Evolutionary conservation across 2,797 vertebrate genomes (phyloP).

Genomic region (Channa striata): DNA sequence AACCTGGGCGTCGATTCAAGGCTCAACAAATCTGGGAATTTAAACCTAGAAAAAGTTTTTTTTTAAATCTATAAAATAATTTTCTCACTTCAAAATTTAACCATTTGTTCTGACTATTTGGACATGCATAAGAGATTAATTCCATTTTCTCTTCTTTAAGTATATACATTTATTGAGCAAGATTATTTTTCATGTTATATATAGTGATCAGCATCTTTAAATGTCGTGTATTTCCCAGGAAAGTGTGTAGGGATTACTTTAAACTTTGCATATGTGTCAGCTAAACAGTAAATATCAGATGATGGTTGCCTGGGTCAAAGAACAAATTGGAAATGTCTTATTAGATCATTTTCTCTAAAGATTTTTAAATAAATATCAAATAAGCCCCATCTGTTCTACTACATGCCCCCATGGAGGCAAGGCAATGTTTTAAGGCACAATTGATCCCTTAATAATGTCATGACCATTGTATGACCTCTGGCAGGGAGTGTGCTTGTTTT

Average conservation of each 20-base stretch:
- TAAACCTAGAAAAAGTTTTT: neutral
- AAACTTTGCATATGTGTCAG: neutral
- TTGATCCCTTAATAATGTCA: conserved; percentile 87
- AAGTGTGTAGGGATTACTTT: no score
- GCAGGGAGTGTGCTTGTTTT: conserved; percentile 63
- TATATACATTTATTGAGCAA: neutral
- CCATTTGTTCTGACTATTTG: no score
- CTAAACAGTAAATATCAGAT: conserved; percentile 26
- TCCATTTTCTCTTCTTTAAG: neutral
- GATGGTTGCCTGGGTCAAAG: conserved; percentile 53
- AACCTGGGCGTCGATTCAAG: no score
- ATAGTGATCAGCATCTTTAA: neutral
- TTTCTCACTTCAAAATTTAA: no score
- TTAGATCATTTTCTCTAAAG: conserved; percentile 79
- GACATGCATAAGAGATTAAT: no score
- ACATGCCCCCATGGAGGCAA: conserved; percentile 66
- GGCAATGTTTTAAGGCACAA: conserved; percentile 82
- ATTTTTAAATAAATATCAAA: conserved; percentile 84
- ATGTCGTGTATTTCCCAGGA: no score
- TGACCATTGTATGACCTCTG: conserved; percentile 79
- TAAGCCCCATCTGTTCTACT: conserved; percentile 79
- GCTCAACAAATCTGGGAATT: neutral
- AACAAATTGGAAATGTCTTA: conserved; percentile 79
- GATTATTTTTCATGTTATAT: neutral
- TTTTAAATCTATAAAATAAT: no score